These are phyloP conservation scores for Nesidiocoris tenuis DNA, from an alignment of 2,888 invertebrate species.

Conservation along the genomic window DNA sequence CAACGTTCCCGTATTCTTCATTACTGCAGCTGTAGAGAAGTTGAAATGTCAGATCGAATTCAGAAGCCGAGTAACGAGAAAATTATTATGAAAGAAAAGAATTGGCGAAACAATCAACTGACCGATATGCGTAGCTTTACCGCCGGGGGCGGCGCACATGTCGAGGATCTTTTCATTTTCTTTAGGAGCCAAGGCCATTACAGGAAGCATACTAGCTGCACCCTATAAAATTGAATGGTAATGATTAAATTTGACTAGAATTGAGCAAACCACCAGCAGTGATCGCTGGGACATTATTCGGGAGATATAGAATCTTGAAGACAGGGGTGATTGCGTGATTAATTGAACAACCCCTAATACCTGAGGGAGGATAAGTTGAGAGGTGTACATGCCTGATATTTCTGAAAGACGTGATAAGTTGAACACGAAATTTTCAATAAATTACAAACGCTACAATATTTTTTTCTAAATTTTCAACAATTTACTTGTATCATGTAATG, in stretches of 20 bases:
- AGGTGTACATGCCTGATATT: too few relatives aligned
- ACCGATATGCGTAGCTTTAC: slow-evolving; percentile 95
- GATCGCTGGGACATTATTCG: too few relatives aligned
- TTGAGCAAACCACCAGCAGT: too few relatives aligned
- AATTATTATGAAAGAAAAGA: not conserved
- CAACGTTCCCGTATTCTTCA: slow-evolving; percentile 96
- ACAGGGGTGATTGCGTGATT: too few relatives aligned
- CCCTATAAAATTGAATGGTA: too few relatives aligned
- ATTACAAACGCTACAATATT: not conserved
- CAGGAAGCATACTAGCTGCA: slow-evolving; percentile 93
- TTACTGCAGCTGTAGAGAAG: slow-evolving; percentile 75
- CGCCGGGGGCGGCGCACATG: slow-evolving; percentile 98
- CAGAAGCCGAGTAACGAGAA: slow-evolving; percentile 1
- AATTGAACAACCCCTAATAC: too few relatives aligned
- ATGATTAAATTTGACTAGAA: too few relatives aligned
- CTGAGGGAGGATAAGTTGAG: too few relatives aligned
- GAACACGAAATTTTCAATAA: not conserved
- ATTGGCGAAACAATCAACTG: slow-evolving; percentile 43
- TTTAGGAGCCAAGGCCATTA: slow-evolving; percentile 96
- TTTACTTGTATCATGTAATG: slow-evolving; percentile 76
- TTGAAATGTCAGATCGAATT: too few relatives aligned
- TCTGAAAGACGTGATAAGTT: too few relatives aligned
- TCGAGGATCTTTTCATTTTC: slow-evolving; percentile 93
- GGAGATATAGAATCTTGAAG: too few relatives aligned
- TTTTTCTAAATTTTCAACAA: not conserved